These are phyloP conservation scores for Lacanobia wlatinum DNA, from an alignment of 2,888 invertebrate genomes.

Conservation along the genomic window DNA sequence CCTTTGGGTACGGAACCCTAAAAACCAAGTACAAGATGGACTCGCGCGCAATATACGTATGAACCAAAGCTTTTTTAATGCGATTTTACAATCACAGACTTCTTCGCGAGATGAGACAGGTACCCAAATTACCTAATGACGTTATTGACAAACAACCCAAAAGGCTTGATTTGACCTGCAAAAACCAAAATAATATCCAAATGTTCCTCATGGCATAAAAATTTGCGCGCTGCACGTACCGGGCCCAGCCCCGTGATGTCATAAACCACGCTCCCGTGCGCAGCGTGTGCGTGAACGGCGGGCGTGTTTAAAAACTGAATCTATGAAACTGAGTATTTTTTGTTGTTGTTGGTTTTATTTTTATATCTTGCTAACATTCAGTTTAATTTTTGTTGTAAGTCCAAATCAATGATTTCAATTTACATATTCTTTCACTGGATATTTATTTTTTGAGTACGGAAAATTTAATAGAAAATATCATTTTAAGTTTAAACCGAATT, in stretches of 20 bases:
- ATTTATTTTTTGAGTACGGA: not conserved
- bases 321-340: conserved; percentile 10
- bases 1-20: too few species aligned
- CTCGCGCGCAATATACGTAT: too few species aligned
- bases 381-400: not conserved
- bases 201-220: not conserved
- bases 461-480: too few species aligned
- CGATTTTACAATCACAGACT: too few species aligned
- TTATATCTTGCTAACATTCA: too few species aligned
- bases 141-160: not conserved
- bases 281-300: conserved; percentile 30
- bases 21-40: too few species aligned
- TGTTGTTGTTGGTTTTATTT: conserved; percentile 10
- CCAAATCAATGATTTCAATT: too few species aligned
- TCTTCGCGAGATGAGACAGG: not conserved
- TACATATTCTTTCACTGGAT: too few species aligned
- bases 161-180: not conserved
- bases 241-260: conserved; percentile 25
- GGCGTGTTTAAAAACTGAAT: conserved; percentile 33
- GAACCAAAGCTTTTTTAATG: too few species aligned
- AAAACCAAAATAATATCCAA: not conserved
- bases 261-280: conserved; percentile 56
- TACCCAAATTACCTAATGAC: not conserved
- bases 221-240: not conserved
- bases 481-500: too few species aligned